Evolutionary conservation across 2,113 vertebrate species (phyloP).

Genomic region (Anser cygnoides): DNA sequence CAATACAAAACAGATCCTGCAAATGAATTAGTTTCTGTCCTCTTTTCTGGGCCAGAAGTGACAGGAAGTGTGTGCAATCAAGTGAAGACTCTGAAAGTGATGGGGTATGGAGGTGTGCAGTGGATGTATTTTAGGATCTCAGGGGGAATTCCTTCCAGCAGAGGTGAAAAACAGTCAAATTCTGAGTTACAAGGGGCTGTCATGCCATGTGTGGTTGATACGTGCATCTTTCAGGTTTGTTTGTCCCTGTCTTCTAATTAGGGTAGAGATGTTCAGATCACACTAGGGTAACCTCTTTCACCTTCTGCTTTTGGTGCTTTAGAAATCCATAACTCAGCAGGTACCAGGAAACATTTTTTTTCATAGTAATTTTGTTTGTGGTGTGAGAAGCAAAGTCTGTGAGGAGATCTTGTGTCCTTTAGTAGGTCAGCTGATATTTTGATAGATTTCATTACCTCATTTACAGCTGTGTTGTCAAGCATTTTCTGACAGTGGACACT

Average conservation of each 20-base stretch:
- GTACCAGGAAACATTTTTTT: neutral
- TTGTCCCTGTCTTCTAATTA: neutral
- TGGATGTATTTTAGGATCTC: neutral
- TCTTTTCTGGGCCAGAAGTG: neutral
- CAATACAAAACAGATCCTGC: neutral
- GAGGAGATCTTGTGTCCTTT: neutral
- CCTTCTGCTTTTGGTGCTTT: neutral
- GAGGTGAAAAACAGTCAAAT: neutral
- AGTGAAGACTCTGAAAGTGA: neutral
- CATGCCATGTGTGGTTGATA: neutral
- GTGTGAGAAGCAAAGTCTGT: neutral
- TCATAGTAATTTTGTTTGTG: neutral
- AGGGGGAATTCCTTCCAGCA: neutral
- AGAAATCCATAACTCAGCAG: neutral
- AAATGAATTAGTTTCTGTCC: neutral
- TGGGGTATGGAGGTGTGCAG: neutral
- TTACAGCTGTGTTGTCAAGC: neutral
- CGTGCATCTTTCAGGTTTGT: neutral
- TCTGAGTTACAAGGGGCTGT: neutral
- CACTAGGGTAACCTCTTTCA: neutral
- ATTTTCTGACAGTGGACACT: neutral
- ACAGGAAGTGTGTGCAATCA: neutral
- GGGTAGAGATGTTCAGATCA: neutral
- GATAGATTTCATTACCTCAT: neutral
- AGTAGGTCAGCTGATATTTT: neutral